A percentile compares a stretch with the other conserved stretches of the same genome.
Evolutionary conservation across 2,888 invertebrate species (phyloP).

Genomic region (Athalia rosae): DNA sequence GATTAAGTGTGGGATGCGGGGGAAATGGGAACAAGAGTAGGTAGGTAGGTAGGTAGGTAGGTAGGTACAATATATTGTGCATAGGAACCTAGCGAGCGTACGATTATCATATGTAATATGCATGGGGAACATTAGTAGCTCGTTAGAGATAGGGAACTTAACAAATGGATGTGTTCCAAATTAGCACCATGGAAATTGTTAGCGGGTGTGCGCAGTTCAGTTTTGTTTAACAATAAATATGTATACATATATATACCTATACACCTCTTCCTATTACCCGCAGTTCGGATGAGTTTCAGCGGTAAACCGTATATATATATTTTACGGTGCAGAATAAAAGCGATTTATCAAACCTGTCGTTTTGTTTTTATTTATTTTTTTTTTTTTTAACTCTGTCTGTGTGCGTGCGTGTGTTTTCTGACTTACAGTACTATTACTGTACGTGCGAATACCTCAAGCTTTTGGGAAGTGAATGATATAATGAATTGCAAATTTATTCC

Average conservation of each 20-base stretch:
- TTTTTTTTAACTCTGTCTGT: no score
- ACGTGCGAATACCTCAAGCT: no score
- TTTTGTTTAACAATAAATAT: no score
- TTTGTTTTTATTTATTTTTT: no score
- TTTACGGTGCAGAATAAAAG: conserved; percentile 3
- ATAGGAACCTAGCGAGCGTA: neutral
- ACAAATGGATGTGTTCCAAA: conserved; percentile 41
- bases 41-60: neutral
- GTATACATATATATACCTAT: no score
- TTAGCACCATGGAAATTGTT: conserved; percentile 21
- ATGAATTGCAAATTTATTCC: conserved; percentile 44
- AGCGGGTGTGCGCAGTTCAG: conserved; percentile 13
- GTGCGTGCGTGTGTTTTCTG: neutral
- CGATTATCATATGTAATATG: conserved; percentile 43
- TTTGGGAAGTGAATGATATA: conserved; percentile 16
- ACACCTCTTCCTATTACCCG: neutral
- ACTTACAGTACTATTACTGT: no score
- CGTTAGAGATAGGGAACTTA: conserved; percentile 46
- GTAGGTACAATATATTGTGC: neutral
- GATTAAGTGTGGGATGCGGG: neutral
- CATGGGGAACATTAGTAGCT: conserved; percentile 44
- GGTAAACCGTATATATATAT: neutral
- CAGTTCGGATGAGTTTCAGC: no score
- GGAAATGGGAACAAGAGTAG: neutral
- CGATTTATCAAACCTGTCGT: conserved; percentile 42